A percentile compares a stretch with the other conserved stretches of the same genome.
Evolutionary conservation across 2,888 invertebrate species (phyloP).

Genomic region (Priocnemis perturbator): DNA sequence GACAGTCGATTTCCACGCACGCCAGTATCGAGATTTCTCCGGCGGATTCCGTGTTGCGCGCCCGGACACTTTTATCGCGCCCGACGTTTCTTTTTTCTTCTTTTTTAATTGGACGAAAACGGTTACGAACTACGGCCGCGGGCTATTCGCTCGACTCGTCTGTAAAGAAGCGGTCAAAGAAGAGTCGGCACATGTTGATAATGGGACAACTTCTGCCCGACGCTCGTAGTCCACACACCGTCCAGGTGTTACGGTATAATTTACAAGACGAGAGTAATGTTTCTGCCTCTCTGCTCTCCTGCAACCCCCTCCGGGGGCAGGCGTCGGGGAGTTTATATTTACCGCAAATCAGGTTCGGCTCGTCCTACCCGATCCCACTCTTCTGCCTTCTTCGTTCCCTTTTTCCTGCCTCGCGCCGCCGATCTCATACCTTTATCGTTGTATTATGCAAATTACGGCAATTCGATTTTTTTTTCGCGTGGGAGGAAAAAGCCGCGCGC

Average conservation of each 20-base stretch:
- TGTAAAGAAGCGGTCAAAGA: constrained; percentile 33
- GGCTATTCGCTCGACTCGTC: constrained; percentile 18
- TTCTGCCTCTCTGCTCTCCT: constrained; percentile 16
- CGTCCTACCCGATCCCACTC: constrained; percentile 21
- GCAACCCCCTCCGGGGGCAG: background rate
- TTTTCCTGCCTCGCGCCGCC: background rate
- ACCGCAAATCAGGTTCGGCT: constrained; percentile 40
- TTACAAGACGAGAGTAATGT: constrained; percentile 42
- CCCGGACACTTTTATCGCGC: too few species aligned
- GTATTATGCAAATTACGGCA: constrained; percentile 38
- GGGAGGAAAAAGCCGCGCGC: constrained; percentile 3
- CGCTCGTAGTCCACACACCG: constrained; percentile 9
- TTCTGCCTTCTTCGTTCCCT: too few species aligned
- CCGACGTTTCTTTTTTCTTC: background rate
- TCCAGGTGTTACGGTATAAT: constrained; percentile 44
- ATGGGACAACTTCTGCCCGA: constrained; percentile 44
- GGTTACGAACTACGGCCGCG: constrained; percentile 8
- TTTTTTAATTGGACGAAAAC: constrained; percentile 5
- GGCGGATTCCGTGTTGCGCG: too few species aligned
- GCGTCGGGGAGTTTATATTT: constrained; percentile 26
- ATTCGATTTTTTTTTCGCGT: constrained; percentile 25
- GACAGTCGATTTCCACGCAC: too few species aligned
- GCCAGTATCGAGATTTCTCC: too few species aligned
- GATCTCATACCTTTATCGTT: constrained; percentile 33
- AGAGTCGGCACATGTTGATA: constrained; percentile 37